These are phyloP conservation scores for Malacoctenus gilli DNA, from an alignment of 2,797 vertebrate genomes.

Conservation along the genomic window DNA sequence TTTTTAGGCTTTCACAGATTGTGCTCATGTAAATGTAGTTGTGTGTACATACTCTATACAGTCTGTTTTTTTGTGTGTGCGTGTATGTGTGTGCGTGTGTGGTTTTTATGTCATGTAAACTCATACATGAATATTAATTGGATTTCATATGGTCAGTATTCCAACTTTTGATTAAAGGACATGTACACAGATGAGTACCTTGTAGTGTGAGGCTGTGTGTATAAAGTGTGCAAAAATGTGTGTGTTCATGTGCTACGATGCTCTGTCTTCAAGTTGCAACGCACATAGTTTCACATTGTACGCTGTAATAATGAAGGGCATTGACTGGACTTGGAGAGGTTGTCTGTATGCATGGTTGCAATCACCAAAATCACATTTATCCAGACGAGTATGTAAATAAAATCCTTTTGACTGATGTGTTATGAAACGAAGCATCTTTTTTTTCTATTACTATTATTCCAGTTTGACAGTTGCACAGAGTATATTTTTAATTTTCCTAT, in stretches of 20 bases:
- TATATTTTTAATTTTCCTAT: too few relatives aligned
- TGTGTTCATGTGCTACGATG: slow-evolving; percentile 50
- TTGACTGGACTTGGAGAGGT: slow-evolving; percentile 51
- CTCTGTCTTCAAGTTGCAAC: slow-evolving; percentile 58
- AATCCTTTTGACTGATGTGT: slow-evolving; percentile 61
- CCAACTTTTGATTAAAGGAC: slow-evolving; percentile 51
- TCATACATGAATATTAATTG: slow-evolving; percentile 56
- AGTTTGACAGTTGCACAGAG: neutral
- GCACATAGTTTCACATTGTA: slow-evolving; percentile 59
- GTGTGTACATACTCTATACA: slow-evolving; percentile 79
- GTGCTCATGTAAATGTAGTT: slow-evolving; percentile 83
- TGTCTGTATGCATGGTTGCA: slow-evolving; percentile 67
- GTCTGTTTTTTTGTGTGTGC: slow-evolving; percentile 61
- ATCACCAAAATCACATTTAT: slow-evolving; percentile 60
- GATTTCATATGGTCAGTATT: slow-evolving; percentile 52
- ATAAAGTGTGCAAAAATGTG: slow-evolving; percentile 45
- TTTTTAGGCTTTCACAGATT: slow-evolving; percentile 71
- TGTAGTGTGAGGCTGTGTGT: slow-evolving; percentile 46
- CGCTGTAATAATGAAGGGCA: slow-evolving; percentile 66
- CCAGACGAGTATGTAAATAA: slow-evolving; percentile 73
- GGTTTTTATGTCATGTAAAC: slow-evolving; percentile 73
- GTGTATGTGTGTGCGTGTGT: too few relatives aligned
- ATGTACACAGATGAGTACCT: slow-evolving; percentile 46
- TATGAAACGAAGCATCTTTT: slow-evolving; percentile 7
- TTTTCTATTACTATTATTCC: neutral